phyloP scores from a whole-genome alignment of 1,140 invertebrate species.

The Drosophila prosaltans region DNA sequence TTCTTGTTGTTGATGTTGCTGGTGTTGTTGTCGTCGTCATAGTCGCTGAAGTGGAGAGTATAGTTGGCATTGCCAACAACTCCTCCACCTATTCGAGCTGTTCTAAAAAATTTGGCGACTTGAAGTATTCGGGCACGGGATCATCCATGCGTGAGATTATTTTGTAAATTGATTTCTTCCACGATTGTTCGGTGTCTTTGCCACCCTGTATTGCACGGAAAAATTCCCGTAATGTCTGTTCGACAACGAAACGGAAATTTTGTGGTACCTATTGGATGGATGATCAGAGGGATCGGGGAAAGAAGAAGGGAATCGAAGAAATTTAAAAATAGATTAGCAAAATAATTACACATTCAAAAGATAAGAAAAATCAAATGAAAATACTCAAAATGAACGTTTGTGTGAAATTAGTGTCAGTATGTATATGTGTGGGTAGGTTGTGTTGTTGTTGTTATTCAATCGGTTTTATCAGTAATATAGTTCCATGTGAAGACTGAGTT shows the following conservation, averaged over 20 bases:
- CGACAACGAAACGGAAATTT: constrained; percentile 97
- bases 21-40: constrained; percentile 3
- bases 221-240: constrained; percentile 98
- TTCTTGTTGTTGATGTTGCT: constrained; percentile 36
- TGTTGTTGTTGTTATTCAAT: too few relatives aligned
- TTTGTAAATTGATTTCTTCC: constrained; percentile 99
- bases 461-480: background rate
- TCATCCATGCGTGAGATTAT: constrained; percentile 99
- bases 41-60: constrained; percentile 27
- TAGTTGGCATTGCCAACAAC: constrained; percentile 73
- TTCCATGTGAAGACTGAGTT: background rate
- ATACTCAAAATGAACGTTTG: background rate
- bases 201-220: constrained; percentile 98
- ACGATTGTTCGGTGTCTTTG: constrained; percentile 98
- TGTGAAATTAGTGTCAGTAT: constrained; percentile 1
- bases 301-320: constrained; percentile 15
- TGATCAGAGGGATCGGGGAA: constrained; percentile 4
- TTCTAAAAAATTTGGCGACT: constrained; percentile 99
- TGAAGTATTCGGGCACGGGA: constrained; percentile 99
- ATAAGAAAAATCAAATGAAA: background rate
- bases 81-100: constrained; percentile 93
- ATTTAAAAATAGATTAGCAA: background rate
- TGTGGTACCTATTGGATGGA: constrained; percentile 92
- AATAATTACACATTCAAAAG: background rate
- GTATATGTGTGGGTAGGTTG: background rate